A percentile compares a stretch with the other conserved stretches of the same genome.
These are phyloP conservation scores for Nyctibius grandis DNA, from an alignment of 2,797 vertebrate species.

Conservation along the genomic window DNA sequence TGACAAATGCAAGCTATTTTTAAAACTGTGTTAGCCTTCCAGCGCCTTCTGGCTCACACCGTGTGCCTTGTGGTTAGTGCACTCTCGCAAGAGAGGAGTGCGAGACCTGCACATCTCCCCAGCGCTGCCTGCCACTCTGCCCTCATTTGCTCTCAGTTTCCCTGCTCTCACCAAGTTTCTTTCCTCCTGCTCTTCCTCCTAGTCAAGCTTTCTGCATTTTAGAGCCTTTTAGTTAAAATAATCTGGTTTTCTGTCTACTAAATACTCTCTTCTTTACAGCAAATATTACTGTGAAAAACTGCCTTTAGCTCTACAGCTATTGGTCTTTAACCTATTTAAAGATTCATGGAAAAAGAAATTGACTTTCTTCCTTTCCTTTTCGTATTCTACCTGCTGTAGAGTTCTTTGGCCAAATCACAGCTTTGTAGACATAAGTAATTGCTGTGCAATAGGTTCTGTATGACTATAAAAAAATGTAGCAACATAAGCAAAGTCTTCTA, in stretches of 20 bases:
- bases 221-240: background rate
- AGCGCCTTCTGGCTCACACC: background rate
- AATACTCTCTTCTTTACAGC: background rate
- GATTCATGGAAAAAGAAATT: background rate
- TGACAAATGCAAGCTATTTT: background rate
- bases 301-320: background rate
- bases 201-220: background rate
- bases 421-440: background rate
- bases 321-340: background rate
- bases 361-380: background rate
- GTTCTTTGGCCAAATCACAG: background rate
- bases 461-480: background rate
- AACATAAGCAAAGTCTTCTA: background rate
- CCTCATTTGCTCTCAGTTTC: background rate
- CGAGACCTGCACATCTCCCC: background rate
- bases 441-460: background rate
- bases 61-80: rapidly evolving
- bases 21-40: background rate
- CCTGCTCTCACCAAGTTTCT: background rate
- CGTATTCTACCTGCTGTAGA: background rate
- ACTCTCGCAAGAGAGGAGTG: background rate
- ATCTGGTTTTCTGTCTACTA: background rate
- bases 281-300: background rate
- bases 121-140: background rate
- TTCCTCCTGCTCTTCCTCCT: background rate